These are phyloP conservation scores for Prosapia bicincta DNA, from an alignment of 2,888 invertebrate species.

Conservation along the genomic window DNA sequence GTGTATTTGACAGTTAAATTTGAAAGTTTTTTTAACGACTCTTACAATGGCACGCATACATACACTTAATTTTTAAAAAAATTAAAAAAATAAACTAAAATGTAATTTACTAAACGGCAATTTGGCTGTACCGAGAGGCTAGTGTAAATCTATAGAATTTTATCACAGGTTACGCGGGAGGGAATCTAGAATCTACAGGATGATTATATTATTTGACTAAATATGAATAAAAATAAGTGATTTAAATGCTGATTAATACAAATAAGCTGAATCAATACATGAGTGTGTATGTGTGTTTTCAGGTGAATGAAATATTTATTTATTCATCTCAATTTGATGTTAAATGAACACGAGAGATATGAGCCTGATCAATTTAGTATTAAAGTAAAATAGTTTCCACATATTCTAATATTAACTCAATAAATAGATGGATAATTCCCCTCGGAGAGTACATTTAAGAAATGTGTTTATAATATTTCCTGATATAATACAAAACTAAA, in stretches of 20 bases:
- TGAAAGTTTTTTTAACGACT: not conserved
- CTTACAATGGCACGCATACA: not conserved
- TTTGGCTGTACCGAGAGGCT: not conserved
- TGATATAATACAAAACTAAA: too few species aligned
- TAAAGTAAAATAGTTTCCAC: too few species aligned
- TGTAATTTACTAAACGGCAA: not conserved
- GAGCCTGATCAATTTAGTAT: too few species aligned
- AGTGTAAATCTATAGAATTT: not conserved
- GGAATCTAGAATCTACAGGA: not conserved
- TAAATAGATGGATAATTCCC: too few species aligned
- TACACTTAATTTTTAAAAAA: not conserved
- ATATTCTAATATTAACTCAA: too few species aligned
- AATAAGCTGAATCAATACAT: conserved; percentile 13
- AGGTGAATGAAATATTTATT: too few species aligned
- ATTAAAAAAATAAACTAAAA: not conserved
- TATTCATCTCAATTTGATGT: too few species aligned
- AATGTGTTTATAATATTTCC: too few species aligned
- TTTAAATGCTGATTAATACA: conserved; percentile 19
- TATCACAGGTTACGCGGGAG: not conserved
- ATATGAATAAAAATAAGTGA: conserved; percentile 18
- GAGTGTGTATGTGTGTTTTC: not conserved
- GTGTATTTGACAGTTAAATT: not conserved
- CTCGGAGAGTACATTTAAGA: too few species aligned
- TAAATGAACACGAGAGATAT: too few species aligned
- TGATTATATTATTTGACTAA: not conserved